Conservation (phyloP, 2,113 vertebrate genomes). For the Helogale parvula region DNA sequence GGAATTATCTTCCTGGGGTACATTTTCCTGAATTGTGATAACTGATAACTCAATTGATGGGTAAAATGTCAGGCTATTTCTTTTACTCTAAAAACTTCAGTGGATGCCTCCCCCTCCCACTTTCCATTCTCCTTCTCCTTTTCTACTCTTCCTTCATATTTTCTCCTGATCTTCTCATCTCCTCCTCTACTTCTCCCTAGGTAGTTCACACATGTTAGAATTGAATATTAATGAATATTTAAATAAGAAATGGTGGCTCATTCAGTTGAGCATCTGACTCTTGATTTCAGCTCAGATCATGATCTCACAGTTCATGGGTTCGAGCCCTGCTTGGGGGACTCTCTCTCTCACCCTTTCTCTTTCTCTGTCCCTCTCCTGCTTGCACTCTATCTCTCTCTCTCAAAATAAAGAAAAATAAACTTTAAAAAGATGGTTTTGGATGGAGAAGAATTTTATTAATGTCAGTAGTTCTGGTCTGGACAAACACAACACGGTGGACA, state of each 20-base stretch:
- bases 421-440: background rate
- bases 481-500: background rate
- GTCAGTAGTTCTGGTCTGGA: background rate
- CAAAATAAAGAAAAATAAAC: background rate
- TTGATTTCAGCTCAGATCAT: background rate
- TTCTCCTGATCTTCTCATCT: background rate
- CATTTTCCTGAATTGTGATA: background rate
- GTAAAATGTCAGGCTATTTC: constrained; percentile 36
- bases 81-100: background rate
- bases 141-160: background rate
- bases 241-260: background rate
- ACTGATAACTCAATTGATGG: constrained; percentile 10
- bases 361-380: background rate
- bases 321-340: background rate
- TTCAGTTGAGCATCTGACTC: background rate
- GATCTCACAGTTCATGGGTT: background rate
- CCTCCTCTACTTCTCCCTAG: background rate
- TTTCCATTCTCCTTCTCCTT: background rate
- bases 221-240: background rate
- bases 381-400: background rate
- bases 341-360: background rate
- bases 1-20: background rate
- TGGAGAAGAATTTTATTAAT: background rate
- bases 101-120: background rate
- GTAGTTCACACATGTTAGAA: background rate